Evolutionary conservation across 2,113 vertebrate species (phyloP), one percentile per base, ranked within the genome.

Genomic region (Picathartes gymnocephalus): DNA sequence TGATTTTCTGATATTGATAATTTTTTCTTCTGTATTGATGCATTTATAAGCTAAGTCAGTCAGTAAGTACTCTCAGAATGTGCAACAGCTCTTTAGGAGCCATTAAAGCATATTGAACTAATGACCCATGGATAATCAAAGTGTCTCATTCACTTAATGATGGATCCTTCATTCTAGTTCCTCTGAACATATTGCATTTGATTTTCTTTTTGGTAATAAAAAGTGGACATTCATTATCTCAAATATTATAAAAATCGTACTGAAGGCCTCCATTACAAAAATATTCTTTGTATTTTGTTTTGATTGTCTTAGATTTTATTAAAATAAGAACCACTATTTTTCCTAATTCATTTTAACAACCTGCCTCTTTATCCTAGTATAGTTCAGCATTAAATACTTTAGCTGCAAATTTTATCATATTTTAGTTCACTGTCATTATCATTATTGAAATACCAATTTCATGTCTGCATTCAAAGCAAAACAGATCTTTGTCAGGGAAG

Each of bases 181-280:
- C 86, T 81, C 88, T 86, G 53, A 96, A 95, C 56, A 72, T 81
- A 83, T 54, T 92, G 48, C 21, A 64, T 89, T 76, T 92, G 47
- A 74, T 96, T 92, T 96, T 83, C 51, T 70, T 96, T 94, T 95
- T 77, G 13, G 28, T 90, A 96, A 92, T 82, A 93, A 94, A 95
- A 60, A 70, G 21, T 77, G 35, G 31, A 14, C 48, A 93, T 91
- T 83, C 88, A 92, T 89, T 89, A 74, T 91, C 62, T 73, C 82
- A 93, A 82, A 73, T 53, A 42, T 24, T 82, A 64, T 53, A 77
- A 83, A 91, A 96, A 60, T 58, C 16, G 13, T 53, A 76, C n/a
- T 81, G 53, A 96, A 84, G 15, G 57, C 25, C 42, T 94, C 27
- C 14, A 85, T 87, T 86, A 81, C 35, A 94, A 92, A 93, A 72